Base-by-base conservation (phyloP, 2,888 invertebrate genomes). In the Leucophora obtusa region DNA sequence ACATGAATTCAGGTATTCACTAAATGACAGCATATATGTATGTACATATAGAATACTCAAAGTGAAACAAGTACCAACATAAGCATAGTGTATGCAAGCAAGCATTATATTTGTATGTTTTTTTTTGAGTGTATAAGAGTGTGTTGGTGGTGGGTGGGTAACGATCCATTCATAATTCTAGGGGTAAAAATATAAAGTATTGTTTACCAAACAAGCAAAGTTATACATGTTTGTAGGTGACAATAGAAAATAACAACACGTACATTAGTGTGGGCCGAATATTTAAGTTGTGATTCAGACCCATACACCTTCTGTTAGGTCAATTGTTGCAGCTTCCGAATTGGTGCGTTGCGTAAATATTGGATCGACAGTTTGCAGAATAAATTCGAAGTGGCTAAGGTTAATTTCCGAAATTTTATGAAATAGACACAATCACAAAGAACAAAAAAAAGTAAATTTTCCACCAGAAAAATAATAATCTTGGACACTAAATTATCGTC, bases 141-240 rank as follows among this genome's bases (percentile, higher is more conserved):
- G n/a, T n/a, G 6, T 47, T 14, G 1, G 43, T 47, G 43, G 28
- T 47, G 6, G 14, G 5, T n/a, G 43, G 5, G 43, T 47, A 35
- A 38, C 38, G 14, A 47, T 17, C 11, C n/a, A 38, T 53, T 66
- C 53, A 53, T 63, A 56, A 50, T 73, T 50, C 15, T 15, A 24
- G 21, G 58, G 21, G 58, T 35, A 28, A 58, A 65, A 65, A 28
- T 15, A 51, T 58, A 65, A 6, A 14, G n/a, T 51, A 58, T 51
- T 65, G 33, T 65, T 73, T 38, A 33, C 24, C 51, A 66, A n/a
- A 21, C 43, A 60, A 54, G 60, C 43, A 60, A 21, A 54, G 43
- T 74, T 66, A 38, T 51, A 38, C 59, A 50, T 66, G 59, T 53
- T 59, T 66, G 43, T 68, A 68, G 60, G 53, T 74, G 68, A 62